A percentile compares a stretch with the other conserved stretches of the same genome.
phyloP scores from a whole-genome alignment of 2,113 vertebrate genomes.

The Cololabis saira region DNA sequence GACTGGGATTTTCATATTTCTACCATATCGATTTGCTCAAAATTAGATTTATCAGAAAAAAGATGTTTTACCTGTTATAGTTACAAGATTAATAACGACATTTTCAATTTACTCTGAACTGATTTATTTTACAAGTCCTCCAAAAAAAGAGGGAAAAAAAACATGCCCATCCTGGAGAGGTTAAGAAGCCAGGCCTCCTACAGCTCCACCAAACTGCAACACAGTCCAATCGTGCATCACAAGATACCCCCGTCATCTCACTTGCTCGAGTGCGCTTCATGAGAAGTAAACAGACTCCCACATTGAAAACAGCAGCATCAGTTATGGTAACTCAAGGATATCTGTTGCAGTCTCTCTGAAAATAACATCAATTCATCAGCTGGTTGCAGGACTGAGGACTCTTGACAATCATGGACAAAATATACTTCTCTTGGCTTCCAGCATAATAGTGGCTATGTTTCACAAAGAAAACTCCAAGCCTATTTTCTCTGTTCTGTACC shows the following conservation, averaged over 20 bases:
- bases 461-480: not conserved
- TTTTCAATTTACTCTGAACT: too few species aligned
- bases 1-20: too few species aligned
- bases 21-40: too few species aligned
- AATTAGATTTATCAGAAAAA: too few species aligned
- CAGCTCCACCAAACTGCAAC: too few species aligned
- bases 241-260: not conserved
- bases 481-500: not conserved
- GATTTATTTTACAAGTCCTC: too few species aligned
- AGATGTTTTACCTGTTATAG: too few species aligned
- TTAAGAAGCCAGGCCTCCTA: too few species aligned
- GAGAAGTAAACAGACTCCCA: not conserved
- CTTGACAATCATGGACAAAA: not conserved
- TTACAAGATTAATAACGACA: too few species aligned
- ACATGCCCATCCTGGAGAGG: too few species aligned
- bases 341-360: not conserved
- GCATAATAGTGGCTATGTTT: not conserved
- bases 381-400: not conserved
- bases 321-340: not conserved
- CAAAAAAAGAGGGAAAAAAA: too few species aligned
- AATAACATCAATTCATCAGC: not conserved
- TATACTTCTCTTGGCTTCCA: slow-evolving; percentile 7
- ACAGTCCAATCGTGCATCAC: too few species aligned
- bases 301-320: not conserved
- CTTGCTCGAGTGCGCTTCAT: not conserved